Conservation (phyloP, 2,113 vertebrate genomes). For the Tragelaphus scriptus region DNA sequence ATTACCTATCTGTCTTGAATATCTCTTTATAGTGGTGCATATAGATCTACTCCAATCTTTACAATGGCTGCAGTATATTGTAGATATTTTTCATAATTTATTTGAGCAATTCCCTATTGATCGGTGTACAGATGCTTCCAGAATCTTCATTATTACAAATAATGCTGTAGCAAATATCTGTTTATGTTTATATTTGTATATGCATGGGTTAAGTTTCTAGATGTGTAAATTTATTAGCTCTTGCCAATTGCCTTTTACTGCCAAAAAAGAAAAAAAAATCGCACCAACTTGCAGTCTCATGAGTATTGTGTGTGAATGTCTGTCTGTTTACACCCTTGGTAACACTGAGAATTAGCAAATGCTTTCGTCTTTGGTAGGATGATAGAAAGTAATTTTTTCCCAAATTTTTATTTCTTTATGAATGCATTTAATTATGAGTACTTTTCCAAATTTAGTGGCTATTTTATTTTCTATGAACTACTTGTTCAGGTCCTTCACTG, state of each 20-base stretch:
- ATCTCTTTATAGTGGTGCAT: neutral
- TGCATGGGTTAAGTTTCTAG: neutral
- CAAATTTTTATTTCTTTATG: constrained; percentile 2
- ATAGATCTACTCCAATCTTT: neutral
- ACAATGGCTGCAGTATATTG: neutral
- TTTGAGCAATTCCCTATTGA: constrained; percentile 4
- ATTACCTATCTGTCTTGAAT: neutral
- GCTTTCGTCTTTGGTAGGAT: neutral
- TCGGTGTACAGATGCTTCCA: neutral
- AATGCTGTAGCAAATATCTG: neutral
- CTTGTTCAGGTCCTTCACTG: neutral
- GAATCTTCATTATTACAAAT: neutral
- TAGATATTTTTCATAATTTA: constrained; percentile 23
- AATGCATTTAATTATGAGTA: neutral
- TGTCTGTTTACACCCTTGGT: neutral
- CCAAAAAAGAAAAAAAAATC: neutral
- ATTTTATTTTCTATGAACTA: neutral
- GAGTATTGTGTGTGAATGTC: neutral
- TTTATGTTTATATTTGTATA: neutral
- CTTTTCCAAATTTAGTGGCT: neutral
- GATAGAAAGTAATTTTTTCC: neutral
- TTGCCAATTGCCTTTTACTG: neutral
- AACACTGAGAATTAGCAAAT: neutral
- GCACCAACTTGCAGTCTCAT: neutral
- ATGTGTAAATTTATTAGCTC: neutral